These are phyloP conservation scores for Nemotelus nigrinus DNA, from an alignment of 2,888 invertebrate genomes.

Conservation along the genomic window DNA sequence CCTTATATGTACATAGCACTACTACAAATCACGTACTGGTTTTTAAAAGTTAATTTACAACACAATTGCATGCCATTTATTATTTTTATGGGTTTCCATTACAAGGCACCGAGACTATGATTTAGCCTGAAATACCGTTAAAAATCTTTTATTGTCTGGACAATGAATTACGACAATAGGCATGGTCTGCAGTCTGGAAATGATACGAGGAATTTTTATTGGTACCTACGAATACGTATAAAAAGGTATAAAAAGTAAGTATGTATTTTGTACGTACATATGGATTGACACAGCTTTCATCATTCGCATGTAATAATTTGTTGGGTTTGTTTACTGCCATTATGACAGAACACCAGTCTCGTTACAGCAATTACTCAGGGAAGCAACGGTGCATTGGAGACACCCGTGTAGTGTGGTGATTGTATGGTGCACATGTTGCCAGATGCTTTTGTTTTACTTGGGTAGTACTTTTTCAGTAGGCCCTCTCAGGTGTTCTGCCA, in stretches of 20 bases:
- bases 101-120: slow-evolving; percentile 39
- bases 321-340: too few species aligned
- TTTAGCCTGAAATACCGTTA: slow-evolving; percentile 35
- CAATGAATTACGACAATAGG: slow-evolving; percentile 31
- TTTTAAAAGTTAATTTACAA: slow-evolving; percentile 46
- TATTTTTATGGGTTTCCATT: slow-evolving; percentile 46
- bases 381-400: too few species aligned
- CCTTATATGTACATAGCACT: not conserved
- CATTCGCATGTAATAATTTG: too few species aligned
- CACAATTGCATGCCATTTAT: slow-evolving; percentile 45
- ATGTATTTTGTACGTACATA: not conserved
- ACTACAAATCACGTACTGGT: slow-evolving; percentile 44
- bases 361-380: too few species aligned
- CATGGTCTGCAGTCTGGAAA: slow-evolving; percentile 17
- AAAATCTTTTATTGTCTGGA: slow-evolving; percentile 42
- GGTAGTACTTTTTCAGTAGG: too few species aligned
- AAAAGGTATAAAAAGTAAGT: not conserved
- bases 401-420: too few species aligned
- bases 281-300: too few species aligned
- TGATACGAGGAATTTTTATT: slow-evolving; percentile 35
- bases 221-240: not conserved
- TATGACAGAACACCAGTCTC: too few species aligned
- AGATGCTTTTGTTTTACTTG: too few species aligned
- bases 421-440: too few species aligned
- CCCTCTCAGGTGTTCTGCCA: too few species aligned